phyloP scores from a whole-genome alignment of 2,797 vertebrate species.

The Sebastes wilsoni region DNA sequence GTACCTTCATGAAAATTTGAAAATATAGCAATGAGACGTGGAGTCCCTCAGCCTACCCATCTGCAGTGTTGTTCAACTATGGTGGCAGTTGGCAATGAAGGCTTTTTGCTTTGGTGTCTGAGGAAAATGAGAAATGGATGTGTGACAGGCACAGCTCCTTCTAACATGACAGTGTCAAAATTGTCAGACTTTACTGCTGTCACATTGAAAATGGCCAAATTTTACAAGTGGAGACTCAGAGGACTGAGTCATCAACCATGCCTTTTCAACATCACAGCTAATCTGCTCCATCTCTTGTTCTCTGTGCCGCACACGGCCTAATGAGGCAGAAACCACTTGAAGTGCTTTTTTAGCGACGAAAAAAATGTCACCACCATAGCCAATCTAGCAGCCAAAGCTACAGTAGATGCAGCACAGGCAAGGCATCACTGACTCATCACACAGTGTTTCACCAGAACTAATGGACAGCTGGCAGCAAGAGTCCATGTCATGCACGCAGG shows the following conservation, averaged over 20 bases:
- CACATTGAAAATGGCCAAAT: conserved; percentile 24
- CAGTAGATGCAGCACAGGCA: conserved; percentile 26
- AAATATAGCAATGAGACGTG: background rate
- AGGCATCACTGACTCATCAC: conserved; percentile 59
- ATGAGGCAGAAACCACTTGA: conserved; percentile 48
- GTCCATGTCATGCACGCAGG: conserved; percentile 58
- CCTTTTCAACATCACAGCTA: conserved; percentile 35
- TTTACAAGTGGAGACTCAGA: conserved; percentile 3
- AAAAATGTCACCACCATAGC: conserved; percentile 28
- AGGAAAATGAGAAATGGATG: conserved; percentile 22
- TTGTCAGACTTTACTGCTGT: conserved; percentile 26
- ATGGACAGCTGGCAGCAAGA: conserved; percentile 71
- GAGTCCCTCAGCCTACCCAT: background rate
- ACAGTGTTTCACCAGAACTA: conserved; percentile 51
- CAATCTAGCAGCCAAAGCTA: conserved; percentile 38
- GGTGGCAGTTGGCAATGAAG: conserved; percentile 27
- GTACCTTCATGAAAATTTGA: conserved; percentile 12
- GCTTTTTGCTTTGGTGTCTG: conserved; percentile 29
- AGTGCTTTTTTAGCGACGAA: conserved; percentile 34
- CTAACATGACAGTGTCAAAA: conserved; percentile 27
- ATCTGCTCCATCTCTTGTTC: conserved; percentile 41
- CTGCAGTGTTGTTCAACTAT: conserved; percentile 17
- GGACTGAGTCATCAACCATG: conserved; percentile 25
- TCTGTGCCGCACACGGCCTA: conserved; percentile 8
- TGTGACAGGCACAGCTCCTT: conserved; percentile 24